Conservation (phyloP, 1,140 invertebrate species). For the Brachionus rotundiformis region DNA sequence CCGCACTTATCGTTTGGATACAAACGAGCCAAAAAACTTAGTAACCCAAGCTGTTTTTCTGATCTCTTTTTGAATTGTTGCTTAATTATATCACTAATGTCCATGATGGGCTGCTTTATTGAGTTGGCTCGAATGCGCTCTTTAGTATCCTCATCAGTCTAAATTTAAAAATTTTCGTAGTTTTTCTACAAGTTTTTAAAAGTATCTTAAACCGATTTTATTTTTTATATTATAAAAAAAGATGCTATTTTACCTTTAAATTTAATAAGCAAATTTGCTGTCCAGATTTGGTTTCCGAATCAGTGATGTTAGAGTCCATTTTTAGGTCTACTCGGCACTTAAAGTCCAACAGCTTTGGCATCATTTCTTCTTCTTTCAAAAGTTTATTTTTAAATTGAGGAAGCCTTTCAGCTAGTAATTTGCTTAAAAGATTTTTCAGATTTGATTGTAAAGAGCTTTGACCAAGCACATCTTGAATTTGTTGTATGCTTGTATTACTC, state of each 20-base stretch:
- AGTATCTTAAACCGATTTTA: constrained; percentile 5
- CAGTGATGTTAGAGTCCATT: constrained; percentile 22
- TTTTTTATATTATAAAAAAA: not conserved
- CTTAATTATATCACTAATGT: constrained; percentile 25
- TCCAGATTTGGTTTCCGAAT: constrained; percentile 12
- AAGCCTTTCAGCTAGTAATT: constrained; percentile 8
- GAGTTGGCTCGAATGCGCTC: not conserved
- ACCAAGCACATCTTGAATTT: constrained; percentile 5
- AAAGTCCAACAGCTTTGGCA: constrained; percentile 40
- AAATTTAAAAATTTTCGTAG: constrained; percentile 22
- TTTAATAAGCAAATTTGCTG: constrained; percentile 39
- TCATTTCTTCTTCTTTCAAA: constrained; percentile 13
- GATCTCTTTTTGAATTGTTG: constrained; percentile 34
- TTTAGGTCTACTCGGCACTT: constrained; percentile 36
- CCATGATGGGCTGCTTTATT: constrained; percentile 3
- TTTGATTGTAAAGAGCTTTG: not conserved
- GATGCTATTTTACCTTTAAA: not conserved
- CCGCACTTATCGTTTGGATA: constrained; percentile 89
- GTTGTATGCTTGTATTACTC: not conserved
- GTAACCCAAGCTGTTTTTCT: constrained; percentile 71
- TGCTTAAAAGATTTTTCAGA: constrained; percentile 31
- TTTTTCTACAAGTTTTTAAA: not conserved
- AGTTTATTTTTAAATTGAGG: constrained; percentile 19
- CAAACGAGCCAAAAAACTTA: constrained; percentile 84
- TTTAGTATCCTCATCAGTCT: constrained; percentile 22